These are phyloP conservation scores for Pitangus sulphuratus DNA, from an alignment of 2,797 vertebrate genomes.

Conservation along the genomic window DNA sequence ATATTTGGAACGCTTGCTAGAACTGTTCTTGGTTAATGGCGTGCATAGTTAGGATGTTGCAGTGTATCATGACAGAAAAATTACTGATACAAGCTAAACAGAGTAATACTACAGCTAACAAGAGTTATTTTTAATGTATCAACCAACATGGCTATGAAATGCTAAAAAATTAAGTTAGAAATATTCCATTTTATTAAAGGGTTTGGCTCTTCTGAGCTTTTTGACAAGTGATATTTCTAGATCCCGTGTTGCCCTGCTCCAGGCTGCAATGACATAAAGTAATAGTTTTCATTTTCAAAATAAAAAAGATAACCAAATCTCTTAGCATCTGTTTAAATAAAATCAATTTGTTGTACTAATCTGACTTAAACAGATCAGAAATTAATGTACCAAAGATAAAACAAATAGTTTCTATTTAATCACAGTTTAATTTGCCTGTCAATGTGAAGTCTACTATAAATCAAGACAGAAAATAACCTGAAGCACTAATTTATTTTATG, in stretches of 20 bases:
- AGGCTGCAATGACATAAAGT: not conserved
- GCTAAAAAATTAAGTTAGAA: not conserved
- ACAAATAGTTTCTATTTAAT: constrained; percentile 16
- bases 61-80: not conserved
- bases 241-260: not conserved
- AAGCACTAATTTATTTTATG: constrained; percentile 14
- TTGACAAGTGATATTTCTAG: not conserved
- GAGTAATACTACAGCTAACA: not conserved
- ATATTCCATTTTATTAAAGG: not conserved
- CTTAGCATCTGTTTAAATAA: constrained; percentile 23
- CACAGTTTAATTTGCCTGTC: constrained; percentile 10
- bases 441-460: not conserved
- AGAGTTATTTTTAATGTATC: not conserved
- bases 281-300: not conserved
- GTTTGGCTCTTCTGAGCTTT: not conserved
- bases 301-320: not conserved
- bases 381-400: not conserved
- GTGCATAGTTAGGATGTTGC: not conserved
- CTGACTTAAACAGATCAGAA: not conserved
- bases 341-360: not conserved
- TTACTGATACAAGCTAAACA: not conserved
- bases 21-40: not conserved
- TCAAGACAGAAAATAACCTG: not conserved
- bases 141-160: not conserved
- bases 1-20: not conserved